Base-by-base conservation (phyloP, 2,113 vertebrate species). In the Corythaixoides concolor region DNA sequence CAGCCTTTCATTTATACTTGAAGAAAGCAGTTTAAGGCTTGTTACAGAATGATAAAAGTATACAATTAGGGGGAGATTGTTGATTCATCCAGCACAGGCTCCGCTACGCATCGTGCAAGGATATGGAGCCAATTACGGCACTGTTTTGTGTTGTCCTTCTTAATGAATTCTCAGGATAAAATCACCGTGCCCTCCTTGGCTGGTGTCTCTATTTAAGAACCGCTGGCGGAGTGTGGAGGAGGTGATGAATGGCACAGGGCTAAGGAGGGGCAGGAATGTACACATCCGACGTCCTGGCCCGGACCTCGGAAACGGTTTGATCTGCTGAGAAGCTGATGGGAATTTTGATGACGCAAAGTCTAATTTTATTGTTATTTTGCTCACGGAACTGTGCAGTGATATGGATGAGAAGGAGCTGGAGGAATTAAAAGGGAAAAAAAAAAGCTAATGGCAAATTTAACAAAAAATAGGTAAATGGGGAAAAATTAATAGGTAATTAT, bases 1-100 rank as follows among this genome's bases (percentile, higher is more conserved):
- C 93, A 87, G 90, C 89, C 92, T 93, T 94, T 86, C 73, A 5
- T 64, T 89, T 85, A 45, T 35, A 30, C 90, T 93, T 90, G 81
- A 85, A 93, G 58, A 93, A 85, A 92, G 62, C 43, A 32, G 37
- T 77, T 76, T 70, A 52, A 59, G 84, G 78, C 90, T 95, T 60
- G 76, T 94, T 92, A 60, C 41, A 26, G 77, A 79, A 81, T 12
- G 87, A 67, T 41, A 41, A 12, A 75, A 88, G 43, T 20, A 9
- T 5, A 27, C 6, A n/a, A 50, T 84, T 74, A 50, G 58, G 8
- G 62, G 73, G 70, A 47, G 47, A n/a, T 14, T 27, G 80, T 89
- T 92, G 95, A 95, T 84, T 88, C 79, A 81, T 56, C 67, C 55
- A 50, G 45, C 47, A 5, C 66, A 16, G 49, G 55, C 67, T 53